Evolutionary conservation across 2,113 vertebrate species (phyloP).

Genomic region (Cichladusa arquata): DNA sequence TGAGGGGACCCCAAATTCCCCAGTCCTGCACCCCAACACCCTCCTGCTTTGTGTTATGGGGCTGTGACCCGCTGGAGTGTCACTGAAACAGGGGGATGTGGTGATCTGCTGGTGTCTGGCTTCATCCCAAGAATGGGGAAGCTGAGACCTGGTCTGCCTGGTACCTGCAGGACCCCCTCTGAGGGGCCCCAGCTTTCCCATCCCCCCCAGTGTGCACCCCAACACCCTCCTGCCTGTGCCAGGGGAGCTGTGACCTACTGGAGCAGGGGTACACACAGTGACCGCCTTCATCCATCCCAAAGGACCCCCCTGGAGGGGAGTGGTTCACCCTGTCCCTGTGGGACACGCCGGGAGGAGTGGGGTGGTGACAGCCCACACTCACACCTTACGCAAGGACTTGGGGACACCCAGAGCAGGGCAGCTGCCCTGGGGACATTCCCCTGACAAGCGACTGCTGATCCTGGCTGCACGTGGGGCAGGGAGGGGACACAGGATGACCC

Average conservation of each 20-base stretch:
- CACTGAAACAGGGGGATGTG: accelerated
- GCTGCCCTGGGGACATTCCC: accelerated
- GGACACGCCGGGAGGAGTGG: accelerated
- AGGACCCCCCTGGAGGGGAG: not conserved
- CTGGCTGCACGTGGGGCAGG: accelerated
- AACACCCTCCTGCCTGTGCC: not conserved
- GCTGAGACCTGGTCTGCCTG: not conserved
- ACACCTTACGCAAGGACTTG: not conserved
- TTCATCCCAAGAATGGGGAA: not conserved
- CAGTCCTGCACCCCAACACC: not conserved
- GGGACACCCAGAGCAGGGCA: not conserved
- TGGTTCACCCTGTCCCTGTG: not conserved
- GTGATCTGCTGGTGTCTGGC: not conserved
- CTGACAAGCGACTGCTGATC: not conserved
- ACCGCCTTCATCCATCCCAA: accelerated
- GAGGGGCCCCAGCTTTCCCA: too few relatives aligned
- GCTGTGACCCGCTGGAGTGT: not conserved
- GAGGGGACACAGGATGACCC: accelerated
- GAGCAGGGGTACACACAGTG: not conserved
- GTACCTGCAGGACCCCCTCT: not conserved
- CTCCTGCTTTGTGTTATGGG: not conserved
- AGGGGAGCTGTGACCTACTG: not conserved
- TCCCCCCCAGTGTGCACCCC: not conserved
- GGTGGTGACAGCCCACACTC: not conserved
- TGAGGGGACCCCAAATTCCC: not conserved